These are phyloP conservation scores for Notarius lentiginosus DNA, from an alignment of 2,113 vertebrate genomes.

Conservation along the genomic window DNA sequence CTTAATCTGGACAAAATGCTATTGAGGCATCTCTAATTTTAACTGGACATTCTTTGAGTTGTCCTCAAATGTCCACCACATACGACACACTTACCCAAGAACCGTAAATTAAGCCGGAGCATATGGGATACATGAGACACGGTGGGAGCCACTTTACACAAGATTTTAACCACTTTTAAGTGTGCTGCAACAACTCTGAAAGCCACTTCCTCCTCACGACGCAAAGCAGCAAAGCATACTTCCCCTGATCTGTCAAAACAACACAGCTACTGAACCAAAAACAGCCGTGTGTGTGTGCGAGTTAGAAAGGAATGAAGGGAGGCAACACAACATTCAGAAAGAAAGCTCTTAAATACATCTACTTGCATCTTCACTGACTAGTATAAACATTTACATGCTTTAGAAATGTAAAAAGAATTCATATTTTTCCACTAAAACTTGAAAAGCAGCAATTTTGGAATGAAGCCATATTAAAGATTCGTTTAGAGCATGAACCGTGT, in stretches of 20 bases:
- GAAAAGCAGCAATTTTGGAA: not conserved
- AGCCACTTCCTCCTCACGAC: slow-evolving; percentile 55
- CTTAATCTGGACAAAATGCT: not conserved
- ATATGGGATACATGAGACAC: not conserved
- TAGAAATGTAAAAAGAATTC: not conserved
- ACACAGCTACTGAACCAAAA: slow-evolving; percentile 42
- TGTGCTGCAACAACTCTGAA: slow-evolving; percentile 45
- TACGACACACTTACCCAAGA: not conserved
- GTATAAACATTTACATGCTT: not conserved
- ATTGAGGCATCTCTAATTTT: not conserved
- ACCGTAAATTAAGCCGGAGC: slow-evolving; percentile 2
- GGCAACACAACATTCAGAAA: not conserved
- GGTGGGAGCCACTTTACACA: slow-evolving; percentile 9
- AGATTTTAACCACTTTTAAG: slow-evolving; percentile 42
- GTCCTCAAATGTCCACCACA: not conserved
- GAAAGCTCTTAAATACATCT: not conserved
- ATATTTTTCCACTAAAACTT: not conserved
- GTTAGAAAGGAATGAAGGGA: not conserved
- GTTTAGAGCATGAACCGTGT: not conserved
- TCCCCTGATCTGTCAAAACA: slow-evolving; percentile 19
- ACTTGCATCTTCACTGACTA: not conserved
- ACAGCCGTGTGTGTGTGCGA: not conserved
- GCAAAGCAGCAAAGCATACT: slow-evolving; percentile 14
- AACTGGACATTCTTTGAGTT: not conserved
- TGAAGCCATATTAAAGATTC: not conserved